Conservation (phyloP, 2,888 invertebrate species). For the Agriotes lineatus region DNA sequence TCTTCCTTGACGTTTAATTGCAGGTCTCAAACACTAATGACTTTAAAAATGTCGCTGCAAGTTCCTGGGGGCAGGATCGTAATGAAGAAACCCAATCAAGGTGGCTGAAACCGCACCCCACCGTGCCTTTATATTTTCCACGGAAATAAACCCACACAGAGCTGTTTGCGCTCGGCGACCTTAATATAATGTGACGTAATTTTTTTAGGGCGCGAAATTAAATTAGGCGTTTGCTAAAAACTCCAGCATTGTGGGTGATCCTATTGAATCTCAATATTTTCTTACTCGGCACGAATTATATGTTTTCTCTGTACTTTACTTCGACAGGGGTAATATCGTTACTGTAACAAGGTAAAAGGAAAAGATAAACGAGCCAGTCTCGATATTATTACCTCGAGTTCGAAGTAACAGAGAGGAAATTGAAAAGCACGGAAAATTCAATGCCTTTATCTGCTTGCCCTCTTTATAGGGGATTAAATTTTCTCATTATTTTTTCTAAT, state of each 20-base stretch:
- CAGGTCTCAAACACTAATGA: slow-evolving; percentile 2
- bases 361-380: slow-evolving; percentile 18
- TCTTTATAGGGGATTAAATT: slow-evolving; percentile 8
- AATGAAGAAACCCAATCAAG: slow-evolving; percentile 7
- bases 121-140: neutral
- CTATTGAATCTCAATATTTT: slow-evolving; percentile 13
- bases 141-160: neutral
- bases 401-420: slow-evolving; percentile 18
- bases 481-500: slow-evolving; percentile 10
- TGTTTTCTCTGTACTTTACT: neutral
- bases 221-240: neutral
- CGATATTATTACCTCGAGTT: slow-evolving; percentile 6
- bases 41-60: slow-evolving; percentile 8
- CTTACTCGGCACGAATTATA: neutral
- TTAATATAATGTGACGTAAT: neutral
- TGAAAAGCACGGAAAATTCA: slow-evolving; percentile 13
- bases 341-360: slow-evolving; percentile 16
- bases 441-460: slow-evolving; percentile 3
- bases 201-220: neutral
- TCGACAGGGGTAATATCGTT: slow-evolving; percentile 8
- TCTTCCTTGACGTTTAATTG: neutral
- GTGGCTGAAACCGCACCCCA: neutral
- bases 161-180: neutral
- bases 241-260: neutral
- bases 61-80: neutral